Evolutionary conservation across 1,140 invertebrate species (phyloP).

Genomic region (Argopecten irradians): DNA sequence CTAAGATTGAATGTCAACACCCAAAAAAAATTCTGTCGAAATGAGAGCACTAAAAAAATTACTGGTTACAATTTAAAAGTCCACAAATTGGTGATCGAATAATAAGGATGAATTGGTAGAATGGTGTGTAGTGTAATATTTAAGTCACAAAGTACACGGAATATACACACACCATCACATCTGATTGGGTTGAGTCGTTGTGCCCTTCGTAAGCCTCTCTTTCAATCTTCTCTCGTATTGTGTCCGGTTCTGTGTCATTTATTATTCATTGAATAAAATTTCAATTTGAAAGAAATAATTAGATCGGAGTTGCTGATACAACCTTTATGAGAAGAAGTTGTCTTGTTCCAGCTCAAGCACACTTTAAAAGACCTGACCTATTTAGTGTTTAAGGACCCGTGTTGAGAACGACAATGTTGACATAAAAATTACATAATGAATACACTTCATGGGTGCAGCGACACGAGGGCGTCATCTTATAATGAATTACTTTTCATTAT

Average conservation of each 20-base stretch:
- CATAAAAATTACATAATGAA: slow-evolving; percentile 23
- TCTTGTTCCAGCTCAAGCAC: background rate
- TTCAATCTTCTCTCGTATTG: background rate
- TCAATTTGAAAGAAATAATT: slow-evolving; percentile 23
- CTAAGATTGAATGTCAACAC: background rate
- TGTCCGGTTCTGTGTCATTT: slow-evolving; percentile 20
- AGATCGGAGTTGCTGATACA: background rate
- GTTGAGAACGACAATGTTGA: slow-evolving; percentile 16
- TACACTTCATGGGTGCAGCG: background rate
- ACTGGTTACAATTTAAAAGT: background rate
- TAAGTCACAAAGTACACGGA: background rate
- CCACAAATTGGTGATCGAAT: background rate
- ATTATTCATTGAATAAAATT: slow-evolving; percentile 24
- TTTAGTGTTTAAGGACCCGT: background rate
- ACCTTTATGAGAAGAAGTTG: background rate
- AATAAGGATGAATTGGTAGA: background rate
- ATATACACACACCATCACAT: background rate
- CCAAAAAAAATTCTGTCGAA: background rate
- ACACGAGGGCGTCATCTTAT: background rate
- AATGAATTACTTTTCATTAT: background rate
- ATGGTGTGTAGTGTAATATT: background rate
- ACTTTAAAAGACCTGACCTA: slow-evolving; percentile 14
- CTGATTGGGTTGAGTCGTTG: slow-evolving; percentile 3
- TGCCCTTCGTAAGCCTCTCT: slow-evolving; percentile 20
- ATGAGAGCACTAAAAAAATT: background rate